A percentile compares a stretch with the other conserved stretches of the same genome.
These are phyloP conservation scores for Delichon dasypus DNA, from an alignment of 2,797 vertebrate genomes.

Conservation along the genomic window DNA sequence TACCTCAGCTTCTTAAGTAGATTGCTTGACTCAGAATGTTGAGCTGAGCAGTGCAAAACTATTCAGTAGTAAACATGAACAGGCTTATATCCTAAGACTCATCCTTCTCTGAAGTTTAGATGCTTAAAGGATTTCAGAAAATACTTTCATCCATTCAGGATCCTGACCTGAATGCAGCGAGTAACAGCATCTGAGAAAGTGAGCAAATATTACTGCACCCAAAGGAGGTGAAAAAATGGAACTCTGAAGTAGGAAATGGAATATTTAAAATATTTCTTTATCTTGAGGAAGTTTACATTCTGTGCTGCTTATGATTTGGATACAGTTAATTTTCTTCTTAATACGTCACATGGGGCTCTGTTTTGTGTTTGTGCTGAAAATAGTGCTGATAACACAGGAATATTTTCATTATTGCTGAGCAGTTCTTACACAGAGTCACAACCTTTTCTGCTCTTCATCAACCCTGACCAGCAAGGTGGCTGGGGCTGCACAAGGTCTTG, in stretches of 20 bases:
- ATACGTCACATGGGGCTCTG: background rate
- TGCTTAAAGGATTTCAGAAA: background rate
- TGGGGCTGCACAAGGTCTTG: background rate
- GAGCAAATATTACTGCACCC: background rate
- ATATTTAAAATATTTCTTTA: background rate
- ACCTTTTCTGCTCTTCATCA: background rate
- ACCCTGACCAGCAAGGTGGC: too few relatives aligned
- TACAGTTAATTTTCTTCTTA: background rate
- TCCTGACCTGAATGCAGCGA: background rate
- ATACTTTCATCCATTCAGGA: background rate
- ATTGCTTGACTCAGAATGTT: background rate
- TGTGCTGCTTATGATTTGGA: background rate
- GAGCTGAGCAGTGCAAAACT: background rate
- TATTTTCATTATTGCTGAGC: background rate
- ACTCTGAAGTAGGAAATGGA: background rate
- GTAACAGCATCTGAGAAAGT: background rate
- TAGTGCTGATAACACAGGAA: background rate
- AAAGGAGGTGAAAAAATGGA: background rate
- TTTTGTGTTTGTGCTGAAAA: background rate
- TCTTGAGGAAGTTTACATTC: background rate
- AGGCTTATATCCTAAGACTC: background rate
- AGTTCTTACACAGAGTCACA: background rate
- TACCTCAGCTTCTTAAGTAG: background rate
- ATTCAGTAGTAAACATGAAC: background rate
- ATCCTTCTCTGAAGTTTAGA: background rate